Conservation (phyloP, 2,888 invertebrate genomes). For the Allacma fusca region DNA sequence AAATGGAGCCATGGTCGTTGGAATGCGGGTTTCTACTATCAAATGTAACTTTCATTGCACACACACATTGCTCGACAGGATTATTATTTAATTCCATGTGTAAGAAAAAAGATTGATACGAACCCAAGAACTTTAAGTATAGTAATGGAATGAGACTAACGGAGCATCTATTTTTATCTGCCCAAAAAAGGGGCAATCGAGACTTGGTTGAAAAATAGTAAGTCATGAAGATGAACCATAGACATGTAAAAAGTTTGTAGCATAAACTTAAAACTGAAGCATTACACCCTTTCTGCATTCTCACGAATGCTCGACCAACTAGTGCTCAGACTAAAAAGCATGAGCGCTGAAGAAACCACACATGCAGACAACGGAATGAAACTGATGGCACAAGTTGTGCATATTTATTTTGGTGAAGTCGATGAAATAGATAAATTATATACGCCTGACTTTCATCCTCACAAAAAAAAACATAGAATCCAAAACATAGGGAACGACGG, state of each 20-base stretch:
- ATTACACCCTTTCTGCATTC: not conserved
- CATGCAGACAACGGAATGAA: not conserved
- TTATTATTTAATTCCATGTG: conserved; percentile 16
- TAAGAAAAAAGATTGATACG: conserved; percentile 9
- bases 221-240: conserved; percentile 1
- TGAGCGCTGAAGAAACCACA: not conserved
- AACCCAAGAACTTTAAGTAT: not conserved
- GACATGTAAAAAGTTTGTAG: not conserved
- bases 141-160: conserved; percentile 8
- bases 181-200: conserved; percentile 8
- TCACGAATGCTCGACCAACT: no score
- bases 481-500: conserved; percentile 1
- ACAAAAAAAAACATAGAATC: not conserved
- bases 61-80: not conserved
- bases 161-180: not conserved
- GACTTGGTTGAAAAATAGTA: conserved; percentile 5
- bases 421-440: conserved; percentile 11
- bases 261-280: not conserved
- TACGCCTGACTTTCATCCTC: not conserved
- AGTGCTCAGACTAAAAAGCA: not conserved
- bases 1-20: not conserved
- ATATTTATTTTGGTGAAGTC: not conserved
- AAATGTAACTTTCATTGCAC: not conserved
- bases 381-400: conserved; percentile 10
- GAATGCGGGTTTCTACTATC: not conserved